phyloP scores from a whole-genome alignment of 2,888 invertebrate genomes.

The Cryptocephalus moraei region DNA sequence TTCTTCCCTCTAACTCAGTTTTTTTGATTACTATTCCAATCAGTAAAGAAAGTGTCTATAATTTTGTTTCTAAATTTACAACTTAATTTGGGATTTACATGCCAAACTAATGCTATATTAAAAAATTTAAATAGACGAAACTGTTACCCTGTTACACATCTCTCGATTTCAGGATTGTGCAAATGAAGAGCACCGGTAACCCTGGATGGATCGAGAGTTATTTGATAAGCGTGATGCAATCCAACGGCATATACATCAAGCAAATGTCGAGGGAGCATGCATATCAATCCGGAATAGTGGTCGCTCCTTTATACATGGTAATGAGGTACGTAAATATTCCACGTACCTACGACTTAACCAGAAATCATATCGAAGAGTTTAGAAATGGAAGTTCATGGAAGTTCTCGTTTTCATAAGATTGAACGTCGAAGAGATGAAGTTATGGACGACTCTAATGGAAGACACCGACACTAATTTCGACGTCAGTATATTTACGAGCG shows the following conservation, averaged over 20 bases:
- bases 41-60: too few relatives aligned
- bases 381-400: neutral
- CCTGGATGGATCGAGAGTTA: slow-evolving; percentile 61
- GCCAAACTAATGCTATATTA: too few relatives aligned
- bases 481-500: too few relatives aligned
- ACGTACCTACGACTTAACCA: too few relatives aligned
- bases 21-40: too few relatives aligned
- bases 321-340: slow-evolving; percentile 18
- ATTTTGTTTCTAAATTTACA: too few relatives aligned
- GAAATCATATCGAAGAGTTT: too few relatives aligned
- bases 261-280: slow-evolving; percentile 31
- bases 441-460: slow-evolving; percentile 24
- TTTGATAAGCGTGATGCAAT: slow-evolving; percentile 47
- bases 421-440: slow-evolving; percentile 15
- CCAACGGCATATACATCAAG: slow-evolving; percentile 40
- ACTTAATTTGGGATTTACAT: too few relatives aligned
- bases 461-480: slow-evolving; percentile 6
- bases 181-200: slow-evolving; percentile 50
- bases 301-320: slow-evolving; percentile 31
- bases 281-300: slow-evolving; percentile 28
- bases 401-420: slow-evolving; percentile 10
- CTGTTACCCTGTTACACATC: too few relatives aligned
- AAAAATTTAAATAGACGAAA: too few relatives aligned
- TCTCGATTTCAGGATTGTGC: slow-evolving; percentile 37
- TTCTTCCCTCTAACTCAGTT: too few relatives aligned